A percentile compares a stretch with the other conserved stretches of the same genome.
These are phyloP conservation scores for Lasiommata megera DNA, from an alignment of 2,888 invertebrate genomes.

Conservation along the genomic window DNA sequence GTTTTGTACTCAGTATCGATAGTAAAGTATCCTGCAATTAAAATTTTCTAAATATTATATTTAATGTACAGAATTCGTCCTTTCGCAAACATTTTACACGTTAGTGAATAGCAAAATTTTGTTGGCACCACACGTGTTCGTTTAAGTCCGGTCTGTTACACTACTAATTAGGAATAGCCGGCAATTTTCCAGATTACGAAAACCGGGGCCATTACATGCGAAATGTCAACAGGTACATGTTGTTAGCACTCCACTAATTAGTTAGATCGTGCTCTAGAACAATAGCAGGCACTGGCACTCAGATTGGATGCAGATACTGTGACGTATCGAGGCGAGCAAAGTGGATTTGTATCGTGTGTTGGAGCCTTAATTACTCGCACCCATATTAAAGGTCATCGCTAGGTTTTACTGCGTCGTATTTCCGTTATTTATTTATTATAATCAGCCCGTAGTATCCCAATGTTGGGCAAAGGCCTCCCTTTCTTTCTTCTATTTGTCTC, in stretches of 20 bases:
- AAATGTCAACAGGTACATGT: conserved; percentile 66
- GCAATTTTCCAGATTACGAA: conserved; percentile 40
- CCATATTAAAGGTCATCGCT: background rate
- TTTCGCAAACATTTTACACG: too few species aligned
- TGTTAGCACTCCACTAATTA: conserved; percentile 67
- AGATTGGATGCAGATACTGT: conserved; percentile 17
- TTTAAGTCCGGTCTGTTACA: background rate
- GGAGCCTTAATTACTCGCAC: conserved; percentile 8
- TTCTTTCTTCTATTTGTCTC: too few species aligned
- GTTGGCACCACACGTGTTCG: background rate
- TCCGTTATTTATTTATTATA: too few species aligned
- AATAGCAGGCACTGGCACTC: conserved; percentile 44
- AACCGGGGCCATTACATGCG: conserved; percentile 52
- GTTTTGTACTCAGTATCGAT: too few species aligned
- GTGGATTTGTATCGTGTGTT: conserved; percentile 11
- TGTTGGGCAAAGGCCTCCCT: too few species aligned
- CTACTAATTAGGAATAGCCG: conserved; percentile 40
- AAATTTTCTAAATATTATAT: too few species aligned
- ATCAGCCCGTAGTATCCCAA: too few species aligned
- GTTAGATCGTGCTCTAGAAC: conserved; percentile 48
- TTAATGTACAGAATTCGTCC: too few species aligned
- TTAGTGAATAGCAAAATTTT: too few species aligned
- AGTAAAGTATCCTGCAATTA: too few species aligned
- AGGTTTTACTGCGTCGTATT: too few species aligned
- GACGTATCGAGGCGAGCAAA: conserved; percentile 19